These are phyloP conservation scores for Camelus bactrianus DNA, from an alignment of 2,113 vertebrate species.

Conservation along the genomic window DNA sequence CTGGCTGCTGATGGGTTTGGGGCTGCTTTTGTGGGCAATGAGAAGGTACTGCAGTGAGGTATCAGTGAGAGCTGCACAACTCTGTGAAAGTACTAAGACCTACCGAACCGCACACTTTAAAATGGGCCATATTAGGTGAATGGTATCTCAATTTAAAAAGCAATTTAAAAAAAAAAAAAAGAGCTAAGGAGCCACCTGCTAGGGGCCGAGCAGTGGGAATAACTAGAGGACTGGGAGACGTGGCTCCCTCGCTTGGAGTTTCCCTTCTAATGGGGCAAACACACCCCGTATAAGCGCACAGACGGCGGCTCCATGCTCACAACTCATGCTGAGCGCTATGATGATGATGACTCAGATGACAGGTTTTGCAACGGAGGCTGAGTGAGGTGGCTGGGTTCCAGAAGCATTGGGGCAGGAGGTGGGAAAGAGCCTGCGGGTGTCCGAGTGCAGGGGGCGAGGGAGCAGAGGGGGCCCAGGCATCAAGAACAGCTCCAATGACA, in stretches of 20 bases:
- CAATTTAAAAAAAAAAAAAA: neutral
- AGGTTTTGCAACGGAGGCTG: neutral
- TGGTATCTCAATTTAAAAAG: neutral
- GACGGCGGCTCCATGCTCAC: accelerated
- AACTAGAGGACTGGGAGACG: neutral
- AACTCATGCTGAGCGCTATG: accelerated
- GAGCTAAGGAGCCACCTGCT: neutral
- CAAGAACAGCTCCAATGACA: neutral
- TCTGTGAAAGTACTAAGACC: neutral
- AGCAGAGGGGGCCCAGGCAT: neutral
- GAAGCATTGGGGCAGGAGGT: neutral
- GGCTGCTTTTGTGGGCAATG: neutral
- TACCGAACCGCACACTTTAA: neutral
- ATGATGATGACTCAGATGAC: neutral
- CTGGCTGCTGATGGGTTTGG: accelerated
- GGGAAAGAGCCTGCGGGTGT: neutral
- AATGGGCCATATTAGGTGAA: neutral
- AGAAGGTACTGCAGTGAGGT: neutral
- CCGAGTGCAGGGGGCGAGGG: neutral
- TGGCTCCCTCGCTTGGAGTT: neutral
- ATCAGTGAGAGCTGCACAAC: neutral
- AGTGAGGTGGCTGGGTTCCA: neutral
- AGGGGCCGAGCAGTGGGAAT: neutral
- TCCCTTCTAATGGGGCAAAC: neutral
- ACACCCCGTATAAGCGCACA: neutral